These are phyloP conservation scores for Calyptommatus sinebrachiatus DNA, from an alignment of 2,113 vertebrate genomes.

Conservation along the genomic window DNA sequence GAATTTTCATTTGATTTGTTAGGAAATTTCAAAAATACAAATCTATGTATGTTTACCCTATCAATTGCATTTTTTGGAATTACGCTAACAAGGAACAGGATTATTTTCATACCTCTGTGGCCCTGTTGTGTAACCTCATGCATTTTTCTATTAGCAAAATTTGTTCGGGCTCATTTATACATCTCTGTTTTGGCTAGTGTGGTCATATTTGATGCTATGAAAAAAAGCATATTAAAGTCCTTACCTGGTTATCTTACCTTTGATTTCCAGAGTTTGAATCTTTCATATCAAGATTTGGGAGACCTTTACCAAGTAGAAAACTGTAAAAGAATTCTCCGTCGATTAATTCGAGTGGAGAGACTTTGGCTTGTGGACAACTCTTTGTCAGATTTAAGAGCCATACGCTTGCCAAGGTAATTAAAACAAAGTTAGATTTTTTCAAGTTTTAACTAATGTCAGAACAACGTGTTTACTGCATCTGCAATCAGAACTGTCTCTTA, in stretches of 20 bases:
- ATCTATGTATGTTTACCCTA: too few relatives aligned
- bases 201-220: conserved; percentile 14
- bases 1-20: background rate
- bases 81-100: too few relatives aligned
- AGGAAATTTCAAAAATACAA: background rate
- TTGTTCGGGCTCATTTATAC: background rate
- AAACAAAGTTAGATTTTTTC: background rate
- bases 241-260: conserved; percentile 28
- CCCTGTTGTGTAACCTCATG: too few relatives aligned
- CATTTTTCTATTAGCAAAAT: too few relatives aligned
- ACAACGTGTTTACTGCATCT: background rate
- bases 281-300: conserved; percentile 93
- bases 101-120: too few relatives aligned
- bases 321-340: conserved; percentile 83
- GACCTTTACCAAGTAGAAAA: conserved; percentile 87
- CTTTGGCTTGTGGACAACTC: conserved; percentile 91
- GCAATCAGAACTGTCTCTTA: background rate
- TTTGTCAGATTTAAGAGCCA: conserved; percentile 84
- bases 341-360: conserved; percentile 87
- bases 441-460: background rate
- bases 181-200: background rate
- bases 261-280: conserved; percentile 82
- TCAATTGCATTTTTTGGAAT: too few relatives aligned
- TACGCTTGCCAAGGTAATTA: conserved; percentile 88
- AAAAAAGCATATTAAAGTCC: background rate